Evolutionary conservation across 2,113 vertebrate species (phyloP).

Genomic region (Oplegnathus fasciatus): DNA sequence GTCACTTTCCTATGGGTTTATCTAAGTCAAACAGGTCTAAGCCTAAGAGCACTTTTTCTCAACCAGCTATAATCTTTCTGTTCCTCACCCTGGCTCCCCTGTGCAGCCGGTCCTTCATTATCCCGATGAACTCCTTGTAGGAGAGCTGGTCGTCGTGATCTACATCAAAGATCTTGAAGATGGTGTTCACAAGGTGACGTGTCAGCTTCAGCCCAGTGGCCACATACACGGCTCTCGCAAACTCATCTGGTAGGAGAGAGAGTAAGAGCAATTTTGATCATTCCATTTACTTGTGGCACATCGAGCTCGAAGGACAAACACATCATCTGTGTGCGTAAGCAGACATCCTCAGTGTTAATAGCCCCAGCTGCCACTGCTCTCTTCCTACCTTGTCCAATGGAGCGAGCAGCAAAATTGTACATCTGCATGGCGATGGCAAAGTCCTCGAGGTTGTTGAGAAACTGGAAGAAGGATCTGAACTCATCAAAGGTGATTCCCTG

Average conservation of each 20-base stretch:
- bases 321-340: background rate
- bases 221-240: slow-evolving; percentile 97
- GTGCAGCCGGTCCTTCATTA: slow-evolving; percentile 98
- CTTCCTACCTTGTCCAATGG: slow-evolving; percentile 94
- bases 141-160: slow-evolving; percentile 98
- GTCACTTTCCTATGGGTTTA: background rate
- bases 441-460: slow-evolving; percentile 98
- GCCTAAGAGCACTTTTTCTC: background rate
- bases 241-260: slow-evolving; percentile 90
- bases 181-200: slow-evolving; percentile 95
- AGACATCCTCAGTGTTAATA: background rate
- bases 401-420: slow-evolving; percentile 98
- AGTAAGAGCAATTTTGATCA: background rate
- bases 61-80: background rate
- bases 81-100: slow-evolving; percentile 93
- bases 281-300: background rate
- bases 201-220: slow-evolving; percentile 97
- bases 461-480: slow-evolving; percentile 99
- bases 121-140: slow-evolving; percentile 98
- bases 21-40: background rate
- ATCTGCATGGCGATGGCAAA: slow-evolving; percentile 99
- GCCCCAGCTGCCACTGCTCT: background rate
- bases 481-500: slow-evolving; percentile 99
- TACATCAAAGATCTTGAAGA: slow-evolving; percentile 99
- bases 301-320: background rate